Evolutionary conservation across 2,113 vertebrate species (phyloP), one percentile per base, ranked within the genome.

Genomic region (Chloroceryle aenea): DNA sequence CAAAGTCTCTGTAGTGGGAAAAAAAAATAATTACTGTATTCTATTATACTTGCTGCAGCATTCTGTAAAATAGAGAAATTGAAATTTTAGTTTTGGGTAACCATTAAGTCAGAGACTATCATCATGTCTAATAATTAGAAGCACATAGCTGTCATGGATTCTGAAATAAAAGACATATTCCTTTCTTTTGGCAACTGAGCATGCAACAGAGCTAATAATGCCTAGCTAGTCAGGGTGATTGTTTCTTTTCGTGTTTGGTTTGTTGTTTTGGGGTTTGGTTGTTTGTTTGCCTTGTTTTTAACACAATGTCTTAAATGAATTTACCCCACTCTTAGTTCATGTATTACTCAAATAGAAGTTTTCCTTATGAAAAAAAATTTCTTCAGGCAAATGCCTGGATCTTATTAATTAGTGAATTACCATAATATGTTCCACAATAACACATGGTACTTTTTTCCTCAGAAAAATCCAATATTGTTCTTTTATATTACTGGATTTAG

Each of bases 121-220:
- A 85, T 69, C 52, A 83, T 36, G 61, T 92, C 92, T 96, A 96
- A 93, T 78, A 90, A 95, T 77, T 87, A 90, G 76, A 93, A 82
- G 53, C 61, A 93, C 69, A 20, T 36, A 32, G 58, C 68, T 97
- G 90, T 97, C 97, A 96, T 38, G 69, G 81, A 95, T 97, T 89
- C 86, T 89, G 92, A 98, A 95, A 90, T 93, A 98, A 96, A 96
- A 97, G 68, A 96, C 97, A 94, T 92, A 92, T 71, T 59, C 14
- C 68, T 83, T 67, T 61, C 40, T 68, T 32, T 17, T 74, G 45
- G 85, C 93, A 97, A 93, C 45, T 83, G 59, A 86, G 69, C 90
- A 50, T 66, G 79, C 34, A 95, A 71, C 76, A 94, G 68, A 96
- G 81, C 87, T 97, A 96, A 97, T 90, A 97, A 92, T 80, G 36